Base-by-base conservation (phyloP, 2,888 invertebrate genomes). In the Diabrotica balteata region DNA sequence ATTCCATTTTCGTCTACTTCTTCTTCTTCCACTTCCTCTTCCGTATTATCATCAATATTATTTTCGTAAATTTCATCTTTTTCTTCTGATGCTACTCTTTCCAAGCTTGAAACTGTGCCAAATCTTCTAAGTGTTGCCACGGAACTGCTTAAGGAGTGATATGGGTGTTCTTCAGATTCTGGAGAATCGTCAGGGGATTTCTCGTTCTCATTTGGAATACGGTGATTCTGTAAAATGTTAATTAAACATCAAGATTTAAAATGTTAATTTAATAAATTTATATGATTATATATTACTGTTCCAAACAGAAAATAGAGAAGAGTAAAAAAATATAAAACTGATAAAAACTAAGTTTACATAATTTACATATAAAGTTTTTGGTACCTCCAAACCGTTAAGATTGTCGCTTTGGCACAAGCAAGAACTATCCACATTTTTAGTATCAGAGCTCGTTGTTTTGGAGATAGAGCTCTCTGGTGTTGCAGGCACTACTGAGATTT, bases 81-180 rank as follows among this genome's bases (percentile, higher is more conserved):
- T 45, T 86, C 87, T 78, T 89, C 88, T 59, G 90, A 90, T 64
- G 89, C 90, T 62, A 91, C 80, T 77, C 90, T 86, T 81, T 91
- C 91, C 61, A 92, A 85, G 82, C 91, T 91, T 58, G 91, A 91
- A 85, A 91, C 88, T 57, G 92, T 92, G 50, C 91, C 92, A 78
- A 88, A 91, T 76, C 88, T 82, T 50, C 86, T 80, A 44, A 88
- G 73, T 4, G 84, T 84, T 44, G 82, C 79, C 69, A 84, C 82
- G 0, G 84, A 89, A 85, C 89, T 88, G 81, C 88, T 90, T 76
- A 93, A 86, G 8, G 91, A 88, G 69, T 90, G 87, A 81, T 93
- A 93, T 11, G 92, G 92, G 43, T 91, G 89, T 73, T 92, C 92
- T 80, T 92, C 92, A 45, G 89, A 90, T 76, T 88, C 86, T 47